Evolutionary conservation across 2,797 vertebrate genomes (phyloP).

Genomic region (Lepus townsendii): DNA sequence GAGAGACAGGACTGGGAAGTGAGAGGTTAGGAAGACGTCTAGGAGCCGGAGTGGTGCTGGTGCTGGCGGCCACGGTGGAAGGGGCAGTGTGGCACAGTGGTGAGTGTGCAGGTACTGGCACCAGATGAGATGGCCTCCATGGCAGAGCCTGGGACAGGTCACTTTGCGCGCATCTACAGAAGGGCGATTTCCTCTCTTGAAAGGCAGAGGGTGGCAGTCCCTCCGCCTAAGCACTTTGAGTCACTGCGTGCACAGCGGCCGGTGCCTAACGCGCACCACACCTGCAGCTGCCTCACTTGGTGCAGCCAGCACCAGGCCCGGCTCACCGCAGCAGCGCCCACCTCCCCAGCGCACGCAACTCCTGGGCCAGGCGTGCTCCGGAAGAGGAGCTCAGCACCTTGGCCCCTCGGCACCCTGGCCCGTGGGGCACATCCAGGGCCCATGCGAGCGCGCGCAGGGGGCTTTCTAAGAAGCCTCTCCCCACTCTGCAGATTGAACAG

Average conservation of each 20-base stretch:
- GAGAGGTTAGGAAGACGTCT: constrained; percentile 15
- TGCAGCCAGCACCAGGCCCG: background rate
- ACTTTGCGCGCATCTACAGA: background rate
- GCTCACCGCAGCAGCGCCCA: background rate
- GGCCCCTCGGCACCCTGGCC: background rate
- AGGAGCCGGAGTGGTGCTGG: background rate
- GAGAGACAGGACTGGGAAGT: background rate
- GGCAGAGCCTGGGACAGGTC: background rate
- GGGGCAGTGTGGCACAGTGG: background rate
- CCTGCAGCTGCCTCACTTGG: background rate
- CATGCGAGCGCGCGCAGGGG: background rate
- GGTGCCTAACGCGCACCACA: background rate
- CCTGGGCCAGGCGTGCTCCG: background rate
- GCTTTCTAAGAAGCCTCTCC: background rate
- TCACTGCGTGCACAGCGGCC: rapidly evolving
- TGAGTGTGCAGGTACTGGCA: background rate
- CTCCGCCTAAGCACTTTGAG: background rate
- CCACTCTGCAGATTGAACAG: background rate
- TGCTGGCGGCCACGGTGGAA: background rate
- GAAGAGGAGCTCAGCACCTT: background rate
- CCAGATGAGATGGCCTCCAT: rapidly evolving
- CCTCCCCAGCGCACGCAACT: too few species aligned
- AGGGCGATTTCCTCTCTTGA: background rate
- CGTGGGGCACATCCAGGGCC: background rate
- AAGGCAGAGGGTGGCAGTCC: background rate